These are phyloP conservation scores for Pristionchus exspectatus DNA, from an alignment of 2,888 invertebrate genomes.

Conservation along the genomic window DNA sequence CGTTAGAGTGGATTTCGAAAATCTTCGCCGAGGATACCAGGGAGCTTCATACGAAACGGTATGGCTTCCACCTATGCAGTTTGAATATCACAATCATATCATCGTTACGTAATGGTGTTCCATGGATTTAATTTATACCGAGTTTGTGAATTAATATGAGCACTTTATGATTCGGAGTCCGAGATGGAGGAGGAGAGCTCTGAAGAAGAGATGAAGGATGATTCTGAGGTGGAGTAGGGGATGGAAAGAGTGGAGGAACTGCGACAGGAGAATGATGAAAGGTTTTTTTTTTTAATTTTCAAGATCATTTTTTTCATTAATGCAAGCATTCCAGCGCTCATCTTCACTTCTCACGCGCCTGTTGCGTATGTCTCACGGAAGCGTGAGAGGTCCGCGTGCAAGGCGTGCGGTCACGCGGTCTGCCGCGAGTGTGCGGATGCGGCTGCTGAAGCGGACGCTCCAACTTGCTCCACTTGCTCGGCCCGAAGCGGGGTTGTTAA, in stretches of 20 bases:
- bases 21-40: too few relatives aligned
- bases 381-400: neutral
- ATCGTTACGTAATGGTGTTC: too few relatives aligned
- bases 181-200: too few relatives aligned
- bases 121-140: too few relatives aligned
- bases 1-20: too few relatives aligned
- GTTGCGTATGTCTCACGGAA: neutral
- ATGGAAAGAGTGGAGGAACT: neutral
- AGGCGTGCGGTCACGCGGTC: neutral
- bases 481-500: neutral
- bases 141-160: too few relatives aligned
- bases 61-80: too few relatives aligned
- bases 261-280: neutral
- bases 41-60: too few relatives aligned
- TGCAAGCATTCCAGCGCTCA: neutral
- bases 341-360: neutral
- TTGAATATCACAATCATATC: too few relatives aligned
- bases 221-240: too few relatives aligned
- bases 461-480: neutral
- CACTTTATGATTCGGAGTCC: too few relatives aligned
- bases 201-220: too few relatives aligned
- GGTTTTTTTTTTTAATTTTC: neutral
- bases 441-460: neutral
- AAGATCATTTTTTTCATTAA: neutral
- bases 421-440: neutral